Base-by-base conservation (phyloP, 2,888 invertebrate species). In the Heliconius charithonia region DNA sequence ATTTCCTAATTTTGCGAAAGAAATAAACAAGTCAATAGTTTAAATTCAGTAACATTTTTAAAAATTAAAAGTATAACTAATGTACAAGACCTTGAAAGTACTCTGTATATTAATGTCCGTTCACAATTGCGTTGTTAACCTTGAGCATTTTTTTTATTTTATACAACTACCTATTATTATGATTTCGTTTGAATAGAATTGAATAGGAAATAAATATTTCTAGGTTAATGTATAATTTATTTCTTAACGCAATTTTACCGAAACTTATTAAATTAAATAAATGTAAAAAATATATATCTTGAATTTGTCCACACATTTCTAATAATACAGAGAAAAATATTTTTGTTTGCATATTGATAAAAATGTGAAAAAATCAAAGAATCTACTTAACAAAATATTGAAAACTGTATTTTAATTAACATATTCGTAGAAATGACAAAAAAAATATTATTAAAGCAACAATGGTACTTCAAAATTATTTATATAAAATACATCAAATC, bases 11-110 rank as follows among this genome's bases (percentile, higher is more conserved):
- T 32, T 32, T 71, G n/a, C 7, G 7, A n/a, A 4, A 56, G 32
- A 66, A 45, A 65, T 27, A 66, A 72, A 2, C 4, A 10, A 73
- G 22, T 56, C 7, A 65, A 51, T 56, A 59, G 27, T 73, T 41
- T 75, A n/a, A 74, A 75, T 75, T 75, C 45, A 69, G 59, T 69
- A 76, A 75, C 72, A 73, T 62, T 66, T 59, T 56, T 66, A 73
- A 81, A 81, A 80, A 79, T 75, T 80, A 80, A 79, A 81, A 80
- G 80, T 80, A 80, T 77, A 78, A 70, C 81, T 80, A 80, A 81
- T 56, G 63, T 69, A 74, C 56, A 29, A 70, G 76, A 79, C 81
- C 81, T 81, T 81, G 81, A 80, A 76, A 77, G 79, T 75, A 78
- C 77, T 79, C 67, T 29, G 79, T 80, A 76, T 78, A 80, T 81